These are phyloP conservation scores for Nautilus pompilius DNA, from an alignment of 1,140 invertebrate genomes.

Conservation along the genomic window DNA sequence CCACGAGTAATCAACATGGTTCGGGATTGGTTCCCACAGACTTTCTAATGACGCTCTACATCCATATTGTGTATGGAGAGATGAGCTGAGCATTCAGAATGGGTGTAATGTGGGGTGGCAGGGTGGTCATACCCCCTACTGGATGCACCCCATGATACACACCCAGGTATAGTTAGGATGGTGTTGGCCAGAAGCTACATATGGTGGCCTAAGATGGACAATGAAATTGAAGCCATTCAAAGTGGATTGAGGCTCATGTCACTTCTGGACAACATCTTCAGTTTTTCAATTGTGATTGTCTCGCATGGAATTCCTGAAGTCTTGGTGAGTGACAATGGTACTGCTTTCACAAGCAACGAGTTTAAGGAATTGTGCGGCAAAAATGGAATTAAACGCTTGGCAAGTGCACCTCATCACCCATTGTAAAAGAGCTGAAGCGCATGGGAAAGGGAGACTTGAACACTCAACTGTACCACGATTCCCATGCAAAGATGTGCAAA, in stretches of 20 bases:
- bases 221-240: conserved; percentile 51
- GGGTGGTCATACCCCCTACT: conserved; percentile 49
- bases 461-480: no score
- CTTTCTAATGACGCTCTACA: neutral
- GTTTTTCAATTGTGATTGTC: neutral
- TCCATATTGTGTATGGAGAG: neutral
- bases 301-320: conserved; percentile 22
- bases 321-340: conserved; percentile 43
- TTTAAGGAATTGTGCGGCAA: conserved; percentile 33
- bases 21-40: neutral
- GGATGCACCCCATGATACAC: conserved; percentile 47
- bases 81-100: conserved; percentile 11
- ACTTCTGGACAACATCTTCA: conserved; percentile 4
- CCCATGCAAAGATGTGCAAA: no score
- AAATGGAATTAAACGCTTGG: conserved; percentile 24
- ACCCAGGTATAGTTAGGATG: conserved; percentile 55
- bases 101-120: conserved; percentile 9
- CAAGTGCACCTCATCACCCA: conserved; percentile 28
- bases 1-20: neutral
- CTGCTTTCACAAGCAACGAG: conserved; percentile 31
- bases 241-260: conserved; percentile 2
- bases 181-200: conserved; percentile 45
- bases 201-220: conserved; percentile 57
- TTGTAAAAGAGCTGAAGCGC: conserved; percentile 31
- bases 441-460: no score